These are phyloP conservation scores for Drosophila biarmipes DNA, from an alignment of 1,140 invertebrate species.

Conservation along the genomic window DNA sequence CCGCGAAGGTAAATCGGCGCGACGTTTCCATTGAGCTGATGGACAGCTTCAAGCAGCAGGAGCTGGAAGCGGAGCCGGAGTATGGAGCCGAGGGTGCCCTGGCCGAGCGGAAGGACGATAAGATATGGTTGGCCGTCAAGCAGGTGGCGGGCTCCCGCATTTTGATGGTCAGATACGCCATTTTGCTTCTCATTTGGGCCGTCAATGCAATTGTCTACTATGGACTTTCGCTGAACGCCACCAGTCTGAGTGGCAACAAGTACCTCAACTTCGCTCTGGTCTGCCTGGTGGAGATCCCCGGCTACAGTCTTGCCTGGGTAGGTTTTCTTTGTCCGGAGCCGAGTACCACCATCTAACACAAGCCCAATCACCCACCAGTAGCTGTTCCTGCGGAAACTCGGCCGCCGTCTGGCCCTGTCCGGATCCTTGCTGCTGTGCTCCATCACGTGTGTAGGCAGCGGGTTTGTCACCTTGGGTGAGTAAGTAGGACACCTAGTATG, in stretches of 20 bases:
- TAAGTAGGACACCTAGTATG: too few relatives aligned
- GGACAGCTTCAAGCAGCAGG: constrained; percentile 68
- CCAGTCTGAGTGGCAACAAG: constrained; percentile 88
- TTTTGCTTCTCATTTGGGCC: constrained; percentile 87
- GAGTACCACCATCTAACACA: neutral
- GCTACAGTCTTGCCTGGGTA: constrained; percentile 85
- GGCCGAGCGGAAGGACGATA: constrained; percentile 28
- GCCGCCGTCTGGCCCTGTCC: constrained; percentile 85
- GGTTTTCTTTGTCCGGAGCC: neutral
- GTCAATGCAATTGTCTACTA: constrained; percentile 90
- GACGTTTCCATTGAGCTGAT: constrained; percentile 85
- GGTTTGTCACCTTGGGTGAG: constrained; percentile 74
- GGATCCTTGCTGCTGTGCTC: constrained; percentile 86
- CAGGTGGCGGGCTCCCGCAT: constrained; percentile 85
- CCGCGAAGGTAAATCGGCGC: constrained; percentile 86
- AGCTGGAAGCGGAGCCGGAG: constrained; percentile 28
- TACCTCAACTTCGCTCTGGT: constrained; percentile 87
- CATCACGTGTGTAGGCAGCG: constrained; percentile 85
- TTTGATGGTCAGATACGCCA: constrained; percentile 84
- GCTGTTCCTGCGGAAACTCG: constrained; percentile 86
- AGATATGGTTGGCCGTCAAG: constrained; percentile 82
- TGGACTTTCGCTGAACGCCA: constrained; percentile 89
- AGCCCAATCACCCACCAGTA: neutral
- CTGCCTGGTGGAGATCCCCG: constrained; percentile 87
- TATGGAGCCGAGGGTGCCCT: neutral